These are phyloP conservation scores for Masnerella sp. DNA, from an alignment of 2,888 invertebrate genomes.

Conservation along the genomic window DNA sequence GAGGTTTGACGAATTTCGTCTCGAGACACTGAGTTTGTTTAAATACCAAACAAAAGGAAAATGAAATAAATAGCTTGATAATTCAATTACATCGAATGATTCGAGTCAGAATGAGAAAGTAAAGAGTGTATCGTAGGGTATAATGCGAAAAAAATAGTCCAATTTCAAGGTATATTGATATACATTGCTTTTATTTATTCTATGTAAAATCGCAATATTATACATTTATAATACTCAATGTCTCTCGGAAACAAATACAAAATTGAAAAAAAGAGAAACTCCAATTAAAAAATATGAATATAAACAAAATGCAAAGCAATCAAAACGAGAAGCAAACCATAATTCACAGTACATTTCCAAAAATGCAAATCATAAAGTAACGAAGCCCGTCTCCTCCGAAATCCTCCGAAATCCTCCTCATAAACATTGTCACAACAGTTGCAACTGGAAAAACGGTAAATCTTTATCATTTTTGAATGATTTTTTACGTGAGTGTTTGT, in stretches of 20 bases:
- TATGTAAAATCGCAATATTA: constrained; percentile 62
- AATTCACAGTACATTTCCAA: constrained; percentile 57
- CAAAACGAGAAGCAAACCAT: constrained; percentile 59
- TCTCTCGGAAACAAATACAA: constrained; percentile 58
- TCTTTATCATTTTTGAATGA: constrained; percentile 33
- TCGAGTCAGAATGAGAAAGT: background rate
- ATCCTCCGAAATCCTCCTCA: constrained; percentile 21
- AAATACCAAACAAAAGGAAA: constrained; percentile 30
- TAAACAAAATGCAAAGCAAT: constrained; percentile 60
- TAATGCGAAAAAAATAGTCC: constrained; percentile 48
- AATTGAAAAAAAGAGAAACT: constrained; percentile 60
- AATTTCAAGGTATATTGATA: constrained; percentile 48
- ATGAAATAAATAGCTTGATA: background rate
- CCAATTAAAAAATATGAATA: constrained; percentile 58
- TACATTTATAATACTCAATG: constrained; percentile 61
- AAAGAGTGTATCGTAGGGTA: constrained; percentile 29
- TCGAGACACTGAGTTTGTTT: constrained; percentile 58
- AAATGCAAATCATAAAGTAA: constrained; percentile 57
- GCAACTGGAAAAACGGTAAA: constrained; percentile 36
- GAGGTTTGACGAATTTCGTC: constrained; percentile 33
- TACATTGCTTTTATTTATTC: constrained; percentile 58
- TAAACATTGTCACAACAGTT: constrained; percentile 28
- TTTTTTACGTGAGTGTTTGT: constrained; percentile 12
- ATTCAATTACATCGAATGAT: background rate
- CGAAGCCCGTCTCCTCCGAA: constrained; percentile 58